Evolutionary conservation across 2,113 vertebrate species (phyloP).

Genomic region (Paratilapia polleni): DNA sequence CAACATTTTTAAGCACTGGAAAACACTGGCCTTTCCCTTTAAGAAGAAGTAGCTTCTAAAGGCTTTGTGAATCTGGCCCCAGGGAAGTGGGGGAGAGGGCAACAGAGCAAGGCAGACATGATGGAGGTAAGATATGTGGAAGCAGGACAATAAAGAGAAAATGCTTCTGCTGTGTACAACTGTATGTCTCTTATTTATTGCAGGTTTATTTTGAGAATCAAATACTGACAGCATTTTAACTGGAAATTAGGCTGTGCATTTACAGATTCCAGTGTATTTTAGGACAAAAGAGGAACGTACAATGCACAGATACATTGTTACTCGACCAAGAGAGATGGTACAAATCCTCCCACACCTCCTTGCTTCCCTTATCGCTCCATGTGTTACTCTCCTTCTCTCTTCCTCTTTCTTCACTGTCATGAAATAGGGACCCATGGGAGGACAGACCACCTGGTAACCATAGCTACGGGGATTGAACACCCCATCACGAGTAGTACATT

Average conservation of each 20-base stretch:
- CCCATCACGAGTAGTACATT: conserved; percentile 12
- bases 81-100: conserved; percentile 43
- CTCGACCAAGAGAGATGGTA: conserved; percentile 12
- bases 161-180: neutral
- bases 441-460: conserved; percentile 71
- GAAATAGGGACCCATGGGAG: conserved; percentile 57
- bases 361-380: neutral
- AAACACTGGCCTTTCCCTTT: conserved; percentile 52
- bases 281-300: neutral
- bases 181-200: neutral
- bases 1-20: conserved; percentile 7
- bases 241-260: neutral
- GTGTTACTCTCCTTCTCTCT: neutral
- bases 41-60: conserved; percentile 58
- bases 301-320: neutral
- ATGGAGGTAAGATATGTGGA: conserved; percentile 28
- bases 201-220: neutral
- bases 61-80: conserved; percentile 50
- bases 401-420: conserved; percentile 51
- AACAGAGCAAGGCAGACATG: conserved; percentile 27
- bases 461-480: conserved; percentile 62
- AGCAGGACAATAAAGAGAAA: conserved; percentile 22
- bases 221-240: neutral
- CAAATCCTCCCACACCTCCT: conserved; percentile 7
- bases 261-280: neutral